A percentile compares a stretch with the other conserved stretches of the same genome.
Conservation (phyloP, 1,140 invertebrate species). For the Bombus ignitus region DNA sequence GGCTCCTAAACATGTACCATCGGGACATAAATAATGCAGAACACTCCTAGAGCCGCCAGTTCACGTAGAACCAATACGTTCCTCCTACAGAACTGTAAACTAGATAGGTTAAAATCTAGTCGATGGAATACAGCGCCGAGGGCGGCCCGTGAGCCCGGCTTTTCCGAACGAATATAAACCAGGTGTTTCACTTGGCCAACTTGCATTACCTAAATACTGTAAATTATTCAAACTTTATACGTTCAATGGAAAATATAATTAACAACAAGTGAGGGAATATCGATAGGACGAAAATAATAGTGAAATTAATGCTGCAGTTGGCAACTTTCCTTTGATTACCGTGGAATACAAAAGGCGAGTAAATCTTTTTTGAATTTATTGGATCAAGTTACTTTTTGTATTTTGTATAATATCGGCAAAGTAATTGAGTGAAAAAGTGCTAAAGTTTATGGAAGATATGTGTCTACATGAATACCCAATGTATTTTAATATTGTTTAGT, state of each 20-base stretch:
- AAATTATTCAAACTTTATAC: neutral
- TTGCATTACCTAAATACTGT: neutral
- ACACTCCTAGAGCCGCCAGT: conserved; percentile 64
- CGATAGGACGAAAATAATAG: no score
- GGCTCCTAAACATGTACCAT: conserved; percentile 37
- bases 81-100: conserved; percentile 58
- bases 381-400: no score
- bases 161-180: conserved; percentile 23
- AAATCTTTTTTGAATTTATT: no score
- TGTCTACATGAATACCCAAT: no score
- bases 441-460: no score
- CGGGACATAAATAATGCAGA: conserved; percentile 73
- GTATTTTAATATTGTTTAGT: no score
- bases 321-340: neutral
- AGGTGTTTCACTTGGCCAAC: neutral
- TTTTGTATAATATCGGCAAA: no score
- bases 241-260: neutral
- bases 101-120: conserved; percentile 46
- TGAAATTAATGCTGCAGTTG: neutral
- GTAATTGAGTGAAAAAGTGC: no score
- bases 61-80: conserved; percentile 73
- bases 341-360: no score
- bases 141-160: neutral
- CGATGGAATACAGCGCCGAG: conserved; percentile 44
- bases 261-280: neutral